Percentiles rank a stretch among this genome's conserved stretches.
phyloP scores from a whole-genome alignment of 92 coral and sea anemone genomes.

The Phenganax marumi region DNA sequence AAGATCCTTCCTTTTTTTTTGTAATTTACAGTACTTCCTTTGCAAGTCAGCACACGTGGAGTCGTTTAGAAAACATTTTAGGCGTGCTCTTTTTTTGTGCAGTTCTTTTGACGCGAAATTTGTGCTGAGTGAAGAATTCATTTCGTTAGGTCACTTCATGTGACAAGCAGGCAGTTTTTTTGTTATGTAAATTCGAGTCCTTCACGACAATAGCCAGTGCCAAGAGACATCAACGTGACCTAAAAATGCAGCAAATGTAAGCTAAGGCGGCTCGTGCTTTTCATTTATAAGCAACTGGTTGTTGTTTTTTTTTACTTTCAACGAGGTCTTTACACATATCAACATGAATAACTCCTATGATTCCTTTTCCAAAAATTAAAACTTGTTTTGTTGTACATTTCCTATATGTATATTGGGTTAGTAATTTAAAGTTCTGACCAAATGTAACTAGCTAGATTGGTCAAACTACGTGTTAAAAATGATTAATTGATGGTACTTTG shows the following conservation, averaged over 20 bases:
- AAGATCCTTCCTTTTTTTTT: conserved; percentile 10
- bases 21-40: conserved; percentile 19
- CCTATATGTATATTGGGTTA: too few species aligned
- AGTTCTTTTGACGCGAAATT: background rate
- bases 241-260: conserved; percentile 16
- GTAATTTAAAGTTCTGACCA: too few species aligned
- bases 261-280: background rate
- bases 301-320: too few species aligned
- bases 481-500: conserved; percentile 3
- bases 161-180: conserved; percentile 31
- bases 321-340: too few species aligned
- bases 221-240: conserved; percentile 15
- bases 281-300: too few species aligned
- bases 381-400: background rate
- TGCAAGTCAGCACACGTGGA: background rate
- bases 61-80: conserved; percentile 14
- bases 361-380: too few species aligned
- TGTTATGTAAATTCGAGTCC: conserved; percentile 33
- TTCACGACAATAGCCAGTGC: conserved; percentile 20
- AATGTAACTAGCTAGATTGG: too few species aligned
- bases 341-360: too few species aligned
- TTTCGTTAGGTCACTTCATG: background rate
- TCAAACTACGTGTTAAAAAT: background rate
- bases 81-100: background rate
- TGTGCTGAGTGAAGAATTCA: conserved; percentile 21